A percentile compares a stretch with the other conserved stretches of the same genome.
Evolutionary conservation across 2,797 vertebrate genomes (phyloP).

Genomic region (Vespertilio murinus): DNA sequence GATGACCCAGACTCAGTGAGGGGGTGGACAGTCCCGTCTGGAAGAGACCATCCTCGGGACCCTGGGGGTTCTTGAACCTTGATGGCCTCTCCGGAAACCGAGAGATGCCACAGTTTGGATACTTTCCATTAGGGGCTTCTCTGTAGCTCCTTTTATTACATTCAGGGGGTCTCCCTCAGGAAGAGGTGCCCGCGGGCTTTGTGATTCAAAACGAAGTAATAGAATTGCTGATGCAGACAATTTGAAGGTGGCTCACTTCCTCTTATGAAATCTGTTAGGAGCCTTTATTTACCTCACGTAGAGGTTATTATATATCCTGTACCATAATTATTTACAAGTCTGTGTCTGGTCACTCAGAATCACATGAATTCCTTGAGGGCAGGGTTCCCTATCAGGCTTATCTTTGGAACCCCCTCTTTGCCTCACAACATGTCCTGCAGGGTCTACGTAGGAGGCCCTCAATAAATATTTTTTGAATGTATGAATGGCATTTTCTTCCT

Average conservation of each 20-base stretch:
- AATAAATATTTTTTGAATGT: background rate
- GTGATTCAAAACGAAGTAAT: conserved; percentile 7
- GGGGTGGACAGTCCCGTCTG: background rate
- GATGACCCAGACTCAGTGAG: background rate
- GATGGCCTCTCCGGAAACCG: background rate
- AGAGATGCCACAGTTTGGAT: background rate
- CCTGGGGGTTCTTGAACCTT: background rate
- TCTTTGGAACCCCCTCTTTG: background rate
- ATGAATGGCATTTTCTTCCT: background rate
- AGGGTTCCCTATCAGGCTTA: background rate
- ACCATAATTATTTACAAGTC: background rate
- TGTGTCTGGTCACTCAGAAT: background rate
- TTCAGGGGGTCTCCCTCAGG: background rate
- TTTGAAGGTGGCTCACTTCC: background rate
- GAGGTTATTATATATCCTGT: background rate
- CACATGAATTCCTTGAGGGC: background rate
- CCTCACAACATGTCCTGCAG: background rate
- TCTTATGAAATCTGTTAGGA: background rate
- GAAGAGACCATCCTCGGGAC: background rate
- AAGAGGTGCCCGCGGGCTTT: background rate
- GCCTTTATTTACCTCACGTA: background rate
- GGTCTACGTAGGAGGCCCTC: background rate
- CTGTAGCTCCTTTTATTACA: background rate
- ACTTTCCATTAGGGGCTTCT: background rate
- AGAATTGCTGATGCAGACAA: background rate